Conservation (phyloP, 2,888 invertebrate species). For the Baccha elongata region DNA sequence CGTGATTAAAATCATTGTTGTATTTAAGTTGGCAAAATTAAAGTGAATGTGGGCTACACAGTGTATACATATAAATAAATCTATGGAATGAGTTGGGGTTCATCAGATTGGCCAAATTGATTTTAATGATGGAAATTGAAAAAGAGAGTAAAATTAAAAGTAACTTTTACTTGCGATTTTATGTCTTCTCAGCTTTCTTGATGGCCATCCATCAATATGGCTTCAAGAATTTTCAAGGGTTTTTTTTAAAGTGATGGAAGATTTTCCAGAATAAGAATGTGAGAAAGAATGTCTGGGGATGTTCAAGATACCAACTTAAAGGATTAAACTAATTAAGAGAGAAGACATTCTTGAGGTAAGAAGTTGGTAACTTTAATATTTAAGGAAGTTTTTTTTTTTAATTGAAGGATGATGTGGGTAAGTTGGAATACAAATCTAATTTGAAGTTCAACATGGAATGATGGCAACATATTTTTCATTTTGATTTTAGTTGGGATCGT, state of each 20-base stretch:
- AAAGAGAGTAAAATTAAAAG: not conserved
- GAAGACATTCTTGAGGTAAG: not conserved
- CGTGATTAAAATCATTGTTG: slow-evolving; percentile 51
- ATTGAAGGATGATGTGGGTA: not conserved
- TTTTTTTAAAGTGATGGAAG: not conserved
- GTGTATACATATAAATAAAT: not conserved
- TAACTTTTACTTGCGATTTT: slow-evolving; percentile 14
- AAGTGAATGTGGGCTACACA: slow-evolving; percentile 13
- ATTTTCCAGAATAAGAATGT: not conserved
- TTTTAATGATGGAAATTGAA: slow-evolving; percentile 36
- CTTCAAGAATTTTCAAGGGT: slow-evolving; percentile 24
- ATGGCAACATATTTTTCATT: too few species aligned
- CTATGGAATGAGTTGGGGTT: not conserved
- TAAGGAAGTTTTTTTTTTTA: not conserved
- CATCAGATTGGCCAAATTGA: slow-evolving; percentile 43
- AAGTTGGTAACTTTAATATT: slow-evolving; percentile 9
- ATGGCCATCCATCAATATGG: slow-evolving; percentile 47
- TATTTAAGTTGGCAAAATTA: slow-evolving; percentile 17
- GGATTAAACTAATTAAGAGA: not conserved
- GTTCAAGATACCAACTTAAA: not conserved
- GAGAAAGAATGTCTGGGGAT: not conserved
- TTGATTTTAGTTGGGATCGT: too few species aligned
- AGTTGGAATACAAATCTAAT: not conserved
- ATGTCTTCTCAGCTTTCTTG: slow-evolving; percentile 11
- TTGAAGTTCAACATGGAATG: not conserved